A percentile compares a stretch with the other conserved stretches of the same genome.
phyloP scores from a whole-genome alignment of 2,113 vertebrate genomes.

The Hiodon alosoides region DNA sequence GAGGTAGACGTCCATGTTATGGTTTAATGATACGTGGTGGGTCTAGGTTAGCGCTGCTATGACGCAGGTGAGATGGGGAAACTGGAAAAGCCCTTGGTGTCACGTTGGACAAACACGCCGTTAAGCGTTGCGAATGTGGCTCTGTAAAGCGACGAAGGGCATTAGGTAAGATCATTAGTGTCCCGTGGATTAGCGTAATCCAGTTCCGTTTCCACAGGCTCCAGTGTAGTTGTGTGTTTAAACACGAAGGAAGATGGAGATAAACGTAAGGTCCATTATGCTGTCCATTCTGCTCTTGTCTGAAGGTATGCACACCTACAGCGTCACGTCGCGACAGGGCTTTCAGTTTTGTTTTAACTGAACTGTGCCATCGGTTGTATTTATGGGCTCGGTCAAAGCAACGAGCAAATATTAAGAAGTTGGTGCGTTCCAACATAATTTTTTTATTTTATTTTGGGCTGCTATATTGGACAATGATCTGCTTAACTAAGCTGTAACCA shows the following conservation, averaged over 20 bases:
- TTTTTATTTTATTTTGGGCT: not conserved
- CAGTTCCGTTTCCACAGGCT: conserved; percentile 34
- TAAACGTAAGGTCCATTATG: conserved; percentile 58
- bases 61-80: not conserved
- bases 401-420: no score
- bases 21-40: not conserved
- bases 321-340: not conserved
- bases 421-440: not conserved
- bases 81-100: conserved; percentile 1
- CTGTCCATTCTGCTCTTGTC: conserved; percentile 73
- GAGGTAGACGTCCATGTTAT: not conserved
- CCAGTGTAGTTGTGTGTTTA: conserved; percentile 25
- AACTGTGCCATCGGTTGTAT: no score
- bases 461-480: not conserved
- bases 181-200: conserved; percentile 63
- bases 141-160: conserved; percentile 38
- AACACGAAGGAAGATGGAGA: conserved; percentile 65
- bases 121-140: conserved; percentile 48
- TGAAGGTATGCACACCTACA: conserved; percentile 67
- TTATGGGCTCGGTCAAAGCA: no score
- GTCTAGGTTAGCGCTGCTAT: not conserved
- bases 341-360: not conserved
- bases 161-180: conserved; percentile 45
- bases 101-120: conserved; percentile 2
- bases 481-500: no score